Percentiles rank a stretch among this genome's conserved stretches.
phyloP scores from a whole-genome alignment of 2,113 vertebrate species.

The Rhipidura dahli region DNA sequence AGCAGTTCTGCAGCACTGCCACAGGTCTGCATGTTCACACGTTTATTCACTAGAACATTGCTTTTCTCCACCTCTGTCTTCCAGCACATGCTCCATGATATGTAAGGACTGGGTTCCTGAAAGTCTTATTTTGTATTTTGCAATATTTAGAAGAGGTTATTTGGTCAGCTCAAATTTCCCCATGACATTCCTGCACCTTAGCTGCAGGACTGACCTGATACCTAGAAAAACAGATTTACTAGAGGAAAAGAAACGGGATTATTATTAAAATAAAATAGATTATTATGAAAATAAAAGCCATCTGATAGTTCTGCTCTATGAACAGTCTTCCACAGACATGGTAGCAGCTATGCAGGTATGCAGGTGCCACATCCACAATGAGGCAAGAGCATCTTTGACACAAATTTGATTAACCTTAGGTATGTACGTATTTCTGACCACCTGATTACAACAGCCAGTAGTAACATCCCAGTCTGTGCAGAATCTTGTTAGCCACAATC shows the following conservation, averaged over 20 bases:
- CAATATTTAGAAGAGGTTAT: not conserved
- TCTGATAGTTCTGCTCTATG: not conserved
- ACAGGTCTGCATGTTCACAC: not conserved
- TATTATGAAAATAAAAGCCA: not conserved
- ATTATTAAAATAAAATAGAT: not conserved
- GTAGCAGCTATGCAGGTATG: not conserved
- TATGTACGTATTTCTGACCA: not conserved
- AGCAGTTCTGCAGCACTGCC: not conserved
- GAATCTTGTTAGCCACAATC: not conserved
- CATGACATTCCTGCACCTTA: not conserved
- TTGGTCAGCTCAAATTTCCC: not conserved
- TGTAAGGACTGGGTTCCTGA: not conserved
- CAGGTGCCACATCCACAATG: not conserved
- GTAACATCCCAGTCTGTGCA: not conserved
- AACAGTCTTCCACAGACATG: not conserved
- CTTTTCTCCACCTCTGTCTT: not conserved
- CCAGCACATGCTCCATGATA: not conserved
- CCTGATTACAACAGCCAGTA: not conserved
- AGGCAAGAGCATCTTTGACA: not conserved
- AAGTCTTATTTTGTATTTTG: not conserved
- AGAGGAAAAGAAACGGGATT: not conserved
- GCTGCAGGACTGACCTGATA: not conserved
- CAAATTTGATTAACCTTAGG: not conserved
- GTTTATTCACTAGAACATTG: not conserved
- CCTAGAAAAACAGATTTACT: not conserved